Conservation (phyloP, 2,888 invertebrate species). For the Idaea biselata region DNA sequence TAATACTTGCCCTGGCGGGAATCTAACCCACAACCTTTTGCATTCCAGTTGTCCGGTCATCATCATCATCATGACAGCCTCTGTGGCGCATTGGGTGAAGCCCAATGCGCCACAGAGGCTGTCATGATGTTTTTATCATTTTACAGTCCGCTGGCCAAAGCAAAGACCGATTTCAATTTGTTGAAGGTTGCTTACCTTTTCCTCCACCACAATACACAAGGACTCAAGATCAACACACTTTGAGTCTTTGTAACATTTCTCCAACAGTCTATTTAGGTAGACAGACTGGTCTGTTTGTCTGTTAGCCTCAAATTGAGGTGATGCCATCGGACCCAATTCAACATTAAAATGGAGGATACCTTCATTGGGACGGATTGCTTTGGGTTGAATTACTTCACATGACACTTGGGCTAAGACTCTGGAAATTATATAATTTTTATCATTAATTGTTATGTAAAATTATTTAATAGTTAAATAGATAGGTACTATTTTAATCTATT, state of each 20-base stretch:
- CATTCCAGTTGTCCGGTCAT: too few relatives aligned
- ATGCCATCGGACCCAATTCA: constrained; percentile 92
- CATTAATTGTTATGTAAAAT: background rate
- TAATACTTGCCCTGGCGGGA: too few relatives aligned
- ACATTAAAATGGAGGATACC: constrained; percentile 92
- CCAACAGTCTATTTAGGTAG: constrained; percentile 89
- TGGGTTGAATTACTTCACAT: constrained; percentile 92
- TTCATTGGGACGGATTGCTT: constrained; percentile 92
- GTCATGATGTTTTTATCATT: too few relatives aligned
- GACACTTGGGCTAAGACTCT: constrained; percentile 93
- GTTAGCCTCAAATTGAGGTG: constrained; percentile 90
- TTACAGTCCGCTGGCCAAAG: too few relatives aligned
- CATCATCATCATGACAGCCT: too few relatives aligned
- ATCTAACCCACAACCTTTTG: too few relatives aligned
- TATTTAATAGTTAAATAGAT: too few relatives aligned
- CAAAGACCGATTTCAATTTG: too few relatives aligned
- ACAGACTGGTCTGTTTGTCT: constrained; percentile 86
- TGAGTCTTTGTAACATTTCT: constrained; percentile 94
- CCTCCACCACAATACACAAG: constrained; percentile 95
- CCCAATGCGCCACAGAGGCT: too few relatives aligned
- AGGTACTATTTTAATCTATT: too few relatives aligned
- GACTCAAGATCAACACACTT: constrained; percentile 96
- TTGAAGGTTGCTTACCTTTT: too few relatives aligned
- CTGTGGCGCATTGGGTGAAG: too few relatives aligned
- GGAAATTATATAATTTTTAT: constrained; percentile 30